These are phyloP conservation scores for Cantharis rustica DNA, from an alignment of 2,888 invertebrate species.

Conservation along the genomic window DNA sequence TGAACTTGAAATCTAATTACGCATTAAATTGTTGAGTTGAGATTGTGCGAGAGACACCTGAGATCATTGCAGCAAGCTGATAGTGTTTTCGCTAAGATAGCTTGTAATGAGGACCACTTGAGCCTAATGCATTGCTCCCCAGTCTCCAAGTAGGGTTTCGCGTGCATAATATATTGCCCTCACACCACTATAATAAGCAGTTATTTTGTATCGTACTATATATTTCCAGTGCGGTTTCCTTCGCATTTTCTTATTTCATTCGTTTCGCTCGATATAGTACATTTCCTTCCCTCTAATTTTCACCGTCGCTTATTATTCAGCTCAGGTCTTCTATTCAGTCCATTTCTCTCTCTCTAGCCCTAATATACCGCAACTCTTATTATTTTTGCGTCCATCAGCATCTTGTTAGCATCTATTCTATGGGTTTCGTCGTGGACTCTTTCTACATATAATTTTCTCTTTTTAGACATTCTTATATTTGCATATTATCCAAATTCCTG, in stretches of 20 bases:
- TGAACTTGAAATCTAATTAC: constrained; percentile 19
- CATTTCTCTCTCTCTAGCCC: constrained; percentile 35
- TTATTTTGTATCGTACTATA: constrained; percentile 34
- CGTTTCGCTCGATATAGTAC: constrained; percentile 39
- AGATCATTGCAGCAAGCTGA: constrained; percentile 24
- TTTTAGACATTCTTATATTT: constrained; percentile 47
- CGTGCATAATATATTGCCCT: constrained; percentile 32
- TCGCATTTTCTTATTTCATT: constrained; percentile 38
- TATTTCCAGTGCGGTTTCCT: constrained; percentile 33
- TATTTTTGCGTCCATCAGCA: constrained; percentile 51
- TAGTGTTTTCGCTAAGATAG: constrained; percentile 27
- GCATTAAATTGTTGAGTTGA: constrained; percentile 25
- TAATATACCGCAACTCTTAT: constrained; percentile 42
- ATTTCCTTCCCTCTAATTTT: constrained; percentile 42
- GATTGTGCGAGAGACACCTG: constrained; percentile 37
- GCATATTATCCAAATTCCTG: constrained; percentile 45
- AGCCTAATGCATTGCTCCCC: constrained; percentile 43
- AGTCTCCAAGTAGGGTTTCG: constrained; percentile 33
- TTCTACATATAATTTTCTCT: constrained; percentile 47
- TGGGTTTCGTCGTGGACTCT: constrained; percentile 36
- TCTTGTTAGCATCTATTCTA: constrained; percentile 48
- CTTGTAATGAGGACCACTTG: constrained; percentile 33
- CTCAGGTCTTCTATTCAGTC: constrained; percentile 36
- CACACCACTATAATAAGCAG: constrained; percentile 35
- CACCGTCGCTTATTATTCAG: constrained; percentile 51